Conservation (phyloP, 2,113 vertebrate species). For the Gorsachius goisagi region DNA sequence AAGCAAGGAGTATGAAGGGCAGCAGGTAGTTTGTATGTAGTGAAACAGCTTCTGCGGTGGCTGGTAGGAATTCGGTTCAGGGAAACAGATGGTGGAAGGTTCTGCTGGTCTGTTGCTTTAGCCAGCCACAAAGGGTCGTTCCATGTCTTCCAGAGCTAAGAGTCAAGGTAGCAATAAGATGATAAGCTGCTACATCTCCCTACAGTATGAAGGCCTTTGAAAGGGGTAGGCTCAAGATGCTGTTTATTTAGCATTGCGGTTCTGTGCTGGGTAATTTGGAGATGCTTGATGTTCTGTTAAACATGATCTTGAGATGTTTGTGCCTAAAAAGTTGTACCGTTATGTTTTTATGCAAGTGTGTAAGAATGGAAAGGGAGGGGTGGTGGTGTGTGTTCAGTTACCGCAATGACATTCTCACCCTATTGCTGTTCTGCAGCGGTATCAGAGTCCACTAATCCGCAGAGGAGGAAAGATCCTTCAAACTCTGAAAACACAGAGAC, state of each 20-base stretch:
- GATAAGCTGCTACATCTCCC: accelerated
- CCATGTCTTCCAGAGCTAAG: neutral
- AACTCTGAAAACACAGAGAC: neutral
- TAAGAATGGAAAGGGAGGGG: neutral
- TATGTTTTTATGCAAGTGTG: accelerated
- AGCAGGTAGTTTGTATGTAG: neutral
- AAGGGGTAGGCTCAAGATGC: neutral
- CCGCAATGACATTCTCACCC: accelerated
- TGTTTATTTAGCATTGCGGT: neutral
- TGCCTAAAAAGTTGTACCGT: neutral
- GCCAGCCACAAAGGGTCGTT: neutral
- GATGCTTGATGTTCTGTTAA: neutral
- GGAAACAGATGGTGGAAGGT: neutral
- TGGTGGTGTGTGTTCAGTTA: neutral
- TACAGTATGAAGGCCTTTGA: neutral
- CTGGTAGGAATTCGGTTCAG: neutral
- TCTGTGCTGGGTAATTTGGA: neutral
- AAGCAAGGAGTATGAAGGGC: neutral
- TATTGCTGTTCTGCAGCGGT: neutral
- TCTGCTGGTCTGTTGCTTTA: neutral
- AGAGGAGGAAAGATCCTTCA: neutral
- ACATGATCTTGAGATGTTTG: neutral
- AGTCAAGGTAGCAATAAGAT: neutral
- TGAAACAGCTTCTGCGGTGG: neutral
- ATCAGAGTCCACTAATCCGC: neutral